Base-by-base conservation (phyloP, 2,113 vertebrate genomes). In the Jaculus jaculus region DNA sequence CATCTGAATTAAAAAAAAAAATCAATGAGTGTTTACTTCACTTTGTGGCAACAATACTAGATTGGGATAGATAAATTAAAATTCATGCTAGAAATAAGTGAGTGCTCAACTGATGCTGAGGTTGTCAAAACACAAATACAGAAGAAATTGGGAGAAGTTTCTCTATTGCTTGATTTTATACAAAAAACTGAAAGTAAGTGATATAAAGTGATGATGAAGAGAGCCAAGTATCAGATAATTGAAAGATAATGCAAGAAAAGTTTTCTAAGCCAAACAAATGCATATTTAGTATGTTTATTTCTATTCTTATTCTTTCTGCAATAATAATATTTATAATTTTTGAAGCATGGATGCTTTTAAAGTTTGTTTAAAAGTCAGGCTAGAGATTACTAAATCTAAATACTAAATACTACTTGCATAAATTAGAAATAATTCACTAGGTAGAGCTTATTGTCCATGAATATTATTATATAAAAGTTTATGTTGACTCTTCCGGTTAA, bases 1-100 rank as follows among this genome's bases (percentile, higher is more conserved):
- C 37, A 71, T 63, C 83, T 93, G 30, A 87, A 80, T 80, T 92
- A 17, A 87, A 93, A 83, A 17, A 87, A 93, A 83, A 24, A 73
- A 66, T 71, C 28, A 32, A 47, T 11, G 47, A 89, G 3, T 81
- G 81, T 90, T 90, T 91, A 51, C 16, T 61, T 78, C 34, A 91
- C 12, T 66, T 84, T 34, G 51, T 89, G n/a, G 21, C 17, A 90
- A 85, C 16, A 77, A 37, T 16, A 72, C 42, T 51, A 92, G 7
- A 80, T 61, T 37, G 7, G 73, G 32, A 60, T 84, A 89, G 30
- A 30, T 94, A 58, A 92, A 34, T 93, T 39, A 79, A 71, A 80
- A 66, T 72, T 17, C 16, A 16, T 11, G 63, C 2, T 68, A 4
- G 18, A 79, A 15, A 66, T 65, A 79, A 85, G 7, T n/a, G 75